Percentiles rank a stretch among this genome's conserved stretches.
These are phyloP conservation scores for Semotilus atromaculatus DNA, from an alignment of 2,797 vertebrate species.

Conservation along the genomic window DNA sequence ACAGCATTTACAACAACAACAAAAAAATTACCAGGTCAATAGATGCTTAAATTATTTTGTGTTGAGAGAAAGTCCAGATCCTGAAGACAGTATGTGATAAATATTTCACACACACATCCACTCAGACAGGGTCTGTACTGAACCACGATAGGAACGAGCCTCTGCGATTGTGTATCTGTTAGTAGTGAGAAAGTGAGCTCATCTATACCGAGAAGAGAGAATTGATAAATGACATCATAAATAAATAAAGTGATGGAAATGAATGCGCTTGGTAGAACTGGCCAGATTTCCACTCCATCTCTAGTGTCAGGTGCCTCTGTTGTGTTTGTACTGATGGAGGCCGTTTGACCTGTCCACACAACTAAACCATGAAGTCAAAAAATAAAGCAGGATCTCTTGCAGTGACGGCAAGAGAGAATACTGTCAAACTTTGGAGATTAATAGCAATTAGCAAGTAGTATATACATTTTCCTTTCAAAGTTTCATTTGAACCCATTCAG, in stretches of 20 bases:
- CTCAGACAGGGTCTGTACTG: slow-evolving; percentile 2
- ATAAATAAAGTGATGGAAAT: slow-evolving; percentile 61
- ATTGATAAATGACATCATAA: slow-evolving; percentile 45
- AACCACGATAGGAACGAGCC: slow-evolving; percentile 27
- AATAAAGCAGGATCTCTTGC: slow-evolving; percentile 16
- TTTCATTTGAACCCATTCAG: not conserved
- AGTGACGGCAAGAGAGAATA: not conserved
- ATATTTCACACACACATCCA: not conserved
- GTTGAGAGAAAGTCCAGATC: slow-evolving; percentile 1
- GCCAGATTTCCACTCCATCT: slow-evolving; percentile 40
- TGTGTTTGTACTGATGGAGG: slow-evolving; percentile 48
- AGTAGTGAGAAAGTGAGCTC: slow-evolving; percentile 29
- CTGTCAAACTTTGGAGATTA: not conserved
- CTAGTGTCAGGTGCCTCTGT: slow-evolving; percentile 55
- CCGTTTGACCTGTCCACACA: slow-evolving; percentile 42
- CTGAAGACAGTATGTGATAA: not conserved
- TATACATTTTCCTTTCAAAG: not conserved
- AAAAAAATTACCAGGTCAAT: not conserved
- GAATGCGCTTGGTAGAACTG: slow-evolving; percentile 45
- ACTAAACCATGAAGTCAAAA: slow-evolving; percentile 20
- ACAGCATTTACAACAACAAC: not conserved
- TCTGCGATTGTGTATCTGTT: slow-evolving; percentile 42
- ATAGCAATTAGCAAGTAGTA: not conserved
- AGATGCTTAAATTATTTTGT: not conserved
- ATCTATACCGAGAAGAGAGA: slow-evolving; percentile 12